These are phyloP conservation scores for Hetaerina americana DNA, from an alignment of 1,140 invertebrate genomes.

Conservation along the genomic window DNA sequence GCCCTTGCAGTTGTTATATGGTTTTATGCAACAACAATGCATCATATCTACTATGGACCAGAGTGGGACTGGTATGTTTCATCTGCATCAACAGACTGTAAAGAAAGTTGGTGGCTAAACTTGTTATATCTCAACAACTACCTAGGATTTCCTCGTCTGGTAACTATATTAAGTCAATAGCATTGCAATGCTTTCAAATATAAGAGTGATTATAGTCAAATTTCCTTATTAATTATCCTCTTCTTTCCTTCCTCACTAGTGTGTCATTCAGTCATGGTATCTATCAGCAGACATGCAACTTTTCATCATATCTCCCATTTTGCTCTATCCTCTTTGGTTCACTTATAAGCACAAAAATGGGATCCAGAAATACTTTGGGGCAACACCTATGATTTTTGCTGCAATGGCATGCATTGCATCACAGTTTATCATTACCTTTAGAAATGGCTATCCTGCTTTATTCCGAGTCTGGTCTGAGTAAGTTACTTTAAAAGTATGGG, in stretches of 20 bases:
- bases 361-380: neutral
- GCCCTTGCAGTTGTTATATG: conserved; percentile 50
- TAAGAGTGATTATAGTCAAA: too few species aligned
- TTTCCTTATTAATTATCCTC: neutral
- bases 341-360: neutral
- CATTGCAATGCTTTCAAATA: too few species aligned
- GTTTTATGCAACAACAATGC: conserved; percentile 53
- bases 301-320: conserved; percentile 31
- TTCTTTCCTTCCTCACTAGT: too few species aligned
- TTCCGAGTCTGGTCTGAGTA: neutral
- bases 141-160: conserved; percentile 23
- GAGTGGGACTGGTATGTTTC: conserved; percentile 45
- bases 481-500: neutral
- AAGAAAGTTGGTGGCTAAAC: conserved; percentile 69
- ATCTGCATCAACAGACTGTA: conserved; percentile 48
- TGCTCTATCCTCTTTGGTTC: conserved; percentile 19
- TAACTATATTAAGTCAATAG: too few species aligned
- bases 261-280: conserved; percentile 41
- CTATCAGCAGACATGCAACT: conserved; percentile 39
- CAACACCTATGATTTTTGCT: neutral
- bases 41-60: conserved; percentile 47
- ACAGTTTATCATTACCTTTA: neutral
- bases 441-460: neutral
- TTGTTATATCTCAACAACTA: conserved; percentile 78
- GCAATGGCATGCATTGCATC: neutral